These are phyloP conservation scores for Pantherophis guttatus DNA, from an alignment of 2,113 vertebrate genomes.

Conservation along the genomic window DNA sequence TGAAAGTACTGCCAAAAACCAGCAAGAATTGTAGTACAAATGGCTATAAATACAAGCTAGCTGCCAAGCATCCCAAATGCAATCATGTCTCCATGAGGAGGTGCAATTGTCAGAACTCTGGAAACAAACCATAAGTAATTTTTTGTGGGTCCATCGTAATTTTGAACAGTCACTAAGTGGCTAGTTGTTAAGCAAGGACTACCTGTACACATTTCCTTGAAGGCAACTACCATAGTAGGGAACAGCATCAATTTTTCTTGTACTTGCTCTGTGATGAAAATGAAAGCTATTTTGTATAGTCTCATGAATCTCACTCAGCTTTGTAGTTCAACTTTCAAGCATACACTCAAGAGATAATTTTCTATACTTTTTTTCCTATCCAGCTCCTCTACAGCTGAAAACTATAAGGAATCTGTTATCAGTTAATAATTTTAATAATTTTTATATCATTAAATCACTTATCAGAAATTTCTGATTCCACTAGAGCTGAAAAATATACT, in stretches of 20 bases:
- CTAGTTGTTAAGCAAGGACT: not conserved
- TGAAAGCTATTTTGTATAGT: not conserved
- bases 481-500: not conserved
- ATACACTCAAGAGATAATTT: not conserved
- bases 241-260: not conserved
- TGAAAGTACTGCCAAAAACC: not conserved
- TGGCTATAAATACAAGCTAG: not conserved
- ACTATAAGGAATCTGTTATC: not conserved
- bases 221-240: not conserved
- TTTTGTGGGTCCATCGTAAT: not conserved
- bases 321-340: not conserved
- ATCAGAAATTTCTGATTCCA: not conserved
- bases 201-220: not conserved
- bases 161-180: not conserved
- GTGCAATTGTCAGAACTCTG: not conserved
- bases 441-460: not conserved
- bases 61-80: not conserved
- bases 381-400: not conserved
- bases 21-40: not conserved
- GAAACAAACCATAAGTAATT: not conserved
- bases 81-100: not conserved
- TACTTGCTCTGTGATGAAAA: not conserved
- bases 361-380: not conserved
- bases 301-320: not conserved
- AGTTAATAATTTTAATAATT: not conserved